phyloP scores from a whole-genome alignment of 1,140 invertebrate genomes.

The Zelostemma sp. region DNA sequence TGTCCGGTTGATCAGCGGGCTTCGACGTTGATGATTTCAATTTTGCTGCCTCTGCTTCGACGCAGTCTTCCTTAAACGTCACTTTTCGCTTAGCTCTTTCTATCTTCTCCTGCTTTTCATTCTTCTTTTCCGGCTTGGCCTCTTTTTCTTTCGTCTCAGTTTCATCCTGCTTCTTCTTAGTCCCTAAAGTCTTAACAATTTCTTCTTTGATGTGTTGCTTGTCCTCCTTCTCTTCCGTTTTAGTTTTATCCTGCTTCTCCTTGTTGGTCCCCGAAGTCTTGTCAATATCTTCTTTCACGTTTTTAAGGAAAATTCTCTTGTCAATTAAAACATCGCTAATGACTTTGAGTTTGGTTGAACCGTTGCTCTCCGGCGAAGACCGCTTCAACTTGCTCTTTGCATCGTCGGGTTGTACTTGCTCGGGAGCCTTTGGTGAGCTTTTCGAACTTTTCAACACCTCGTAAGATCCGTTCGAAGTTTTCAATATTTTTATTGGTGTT shows the following conservation, averaged over 20 bases:
- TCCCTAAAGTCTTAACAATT: background rate
- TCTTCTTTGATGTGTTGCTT: constrained; percentile 32
- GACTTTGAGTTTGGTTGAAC: constrained; percentile 53
- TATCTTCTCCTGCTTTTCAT: constrained; percentile 21
- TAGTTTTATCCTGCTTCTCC: background rate
- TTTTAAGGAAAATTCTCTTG: constrained; percentile 29
- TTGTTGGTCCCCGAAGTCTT: constrained; percentile 1
- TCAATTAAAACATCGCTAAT: constrained; percentile 58
- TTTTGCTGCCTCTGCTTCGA: constrained; percentile 30
- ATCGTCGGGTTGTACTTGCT: constrained; percentile 42
- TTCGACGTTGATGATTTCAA: constrained; percentile 41
- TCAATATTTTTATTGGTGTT: constrained; percentile 62
- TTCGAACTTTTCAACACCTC: constrained; percentile 49
- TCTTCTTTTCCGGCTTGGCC: constrained; percentile 5
- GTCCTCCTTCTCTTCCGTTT: constrained; percentile 25
- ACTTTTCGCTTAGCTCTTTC: constrained; percentile 57
- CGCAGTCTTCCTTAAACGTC: constrained; percentile 47
- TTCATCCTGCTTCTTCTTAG: constrained; percentile 5
- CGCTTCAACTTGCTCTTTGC: constrained; percentile 64
- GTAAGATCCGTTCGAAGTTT: constrained; percentile 60
- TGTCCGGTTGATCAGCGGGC: constrained; percentile 50
- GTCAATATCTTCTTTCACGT: constrained; percentile 23
- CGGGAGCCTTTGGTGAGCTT: constrained; percentile 1
- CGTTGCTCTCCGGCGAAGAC: constrained; percentile 41
- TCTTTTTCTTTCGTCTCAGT: background rate